Percentiles rank a stretch among this genome's conserved stretches.
phyloP scores from a whole-genome alignment of 2,113 vertebrate species.

The Leptocoma aspasia region DNA sequence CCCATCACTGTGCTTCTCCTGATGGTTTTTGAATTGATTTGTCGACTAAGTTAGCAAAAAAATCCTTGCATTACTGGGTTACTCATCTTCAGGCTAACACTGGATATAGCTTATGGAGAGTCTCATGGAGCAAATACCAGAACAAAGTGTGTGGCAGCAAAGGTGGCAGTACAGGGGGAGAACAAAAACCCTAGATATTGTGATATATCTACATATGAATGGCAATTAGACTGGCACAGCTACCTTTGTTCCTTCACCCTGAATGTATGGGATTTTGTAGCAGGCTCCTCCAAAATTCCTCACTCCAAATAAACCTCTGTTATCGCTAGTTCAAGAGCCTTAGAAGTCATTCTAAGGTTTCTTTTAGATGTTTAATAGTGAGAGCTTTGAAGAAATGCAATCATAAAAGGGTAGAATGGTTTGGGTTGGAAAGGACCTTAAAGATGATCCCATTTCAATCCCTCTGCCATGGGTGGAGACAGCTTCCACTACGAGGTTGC shows the following conservation, averaged over 20 bases:
- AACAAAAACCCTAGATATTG: not conserved
- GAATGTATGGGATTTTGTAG: not conserved
- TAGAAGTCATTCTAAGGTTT: not conserved
- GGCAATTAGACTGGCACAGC: not conserved
- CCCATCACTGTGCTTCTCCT: not conserved
- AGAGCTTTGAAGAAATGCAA: not conserved
- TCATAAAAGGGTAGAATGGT: not conserved
- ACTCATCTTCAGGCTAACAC: not conserved
- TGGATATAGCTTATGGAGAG: not conserved
- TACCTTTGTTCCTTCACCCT: not conserved
- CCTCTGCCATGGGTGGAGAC: not conserved
- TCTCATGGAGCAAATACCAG: accelerated
- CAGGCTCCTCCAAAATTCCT: not conserved
- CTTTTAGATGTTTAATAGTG: not conserved
- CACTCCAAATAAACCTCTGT: not conserved
- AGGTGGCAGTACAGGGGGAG: not conserved
- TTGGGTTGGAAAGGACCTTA: not conserved
- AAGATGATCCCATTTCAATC: not conserved
- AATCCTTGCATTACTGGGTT: not conserved
- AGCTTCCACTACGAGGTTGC: not conserved
- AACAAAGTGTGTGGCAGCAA: not conserved
- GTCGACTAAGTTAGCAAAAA: not conserved
- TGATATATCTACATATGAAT: not conserved
- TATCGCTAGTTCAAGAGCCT: not conserved
- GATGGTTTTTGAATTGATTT: not conserved